Base-by-base conservation (phyloP, 92 coral and sea anemone genomes). In the Zoanthus sociatus region DNA sequence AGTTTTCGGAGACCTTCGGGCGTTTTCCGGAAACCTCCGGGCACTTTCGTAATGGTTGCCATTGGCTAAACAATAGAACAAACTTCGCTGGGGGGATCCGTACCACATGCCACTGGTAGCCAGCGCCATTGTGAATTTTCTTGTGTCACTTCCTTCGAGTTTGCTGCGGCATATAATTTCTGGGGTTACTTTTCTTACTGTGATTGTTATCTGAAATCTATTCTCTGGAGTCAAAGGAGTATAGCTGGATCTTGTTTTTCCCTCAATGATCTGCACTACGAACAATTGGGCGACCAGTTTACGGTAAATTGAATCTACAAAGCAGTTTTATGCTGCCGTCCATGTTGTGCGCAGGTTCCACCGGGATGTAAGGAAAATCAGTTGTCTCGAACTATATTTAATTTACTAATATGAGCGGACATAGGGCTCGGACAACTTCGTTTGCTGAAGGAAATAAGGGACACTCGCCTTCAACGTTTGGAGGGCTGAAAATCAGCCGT, bases 401-500 rank as follows among this genome's bases (percentile, higher is more conserved):
- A 83, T 94, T 90, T 79, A 86, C 89, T 88, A 92, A 79, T 58
- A 97, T 97, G 99, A 97, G 99, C 78, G 96, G 98, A 18, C 98
- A 94, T 71, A 93, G 99, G 87, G 98, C 99, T 60, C 93, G 99
- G 89, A 97, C 99, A 90, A 95, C 99, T 85, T 97, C 99, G 89
- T 94, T 97, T 86, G 99, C 98, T 68, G 99, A 97, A 76, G 89
- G 97, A 84, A 93, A 94, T 60, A 97, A 94, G 86, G 92, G 96
- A 74, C 98, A 97, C 75, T 90, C 96, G 83, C 96, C 97, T 42
- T 89, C 92, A 56, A 84, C 90, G 78, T 95, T 95, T 91, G 96
- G 98, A 88, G 99, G 99, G 75, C 94, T 97, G 88, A 97, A 97
- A 93, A 94, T 97, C 64, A 97, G 99, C 92, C 98, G 99, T 97